Percentiles rank a stretch among this genome's conserved stretches.
phyloP scores from a whole-genome alignment of 2,797 vertebrate genomes.

The Nyctalus aviator region DNA sequence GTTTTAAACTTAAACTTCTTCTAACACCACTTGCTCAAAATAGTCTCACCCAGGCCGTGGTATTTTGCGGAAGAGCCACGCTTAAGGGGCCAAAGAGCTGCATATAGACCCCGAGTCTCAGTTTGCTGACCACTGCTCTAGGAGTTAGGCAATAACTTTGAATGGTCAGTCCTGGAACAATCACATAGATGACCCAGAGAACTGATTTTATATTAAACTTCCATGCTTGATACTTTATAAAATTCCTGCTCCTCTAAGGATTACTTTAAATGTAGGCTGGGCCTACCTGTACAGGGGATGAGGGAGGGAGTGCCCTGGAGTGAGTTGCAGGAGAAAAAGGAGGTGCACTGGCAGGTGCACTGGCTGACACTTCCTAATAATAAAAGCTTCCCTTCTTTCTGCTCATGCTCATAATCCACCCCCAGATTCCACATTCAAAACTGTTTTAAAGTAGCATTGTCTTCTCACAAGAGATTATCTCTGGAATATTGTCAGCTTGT shows the following conservation, averaged over 20 bases:
- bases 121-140: no score
- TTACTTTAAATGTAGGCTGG: neutral
- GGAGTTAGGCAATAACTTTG: neutral
- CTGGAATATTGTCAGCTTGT: neutral
- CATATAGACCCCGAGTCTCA: no score
- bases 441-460: neutral
- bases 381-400: neutral
- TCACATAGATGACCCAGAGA: neutral
- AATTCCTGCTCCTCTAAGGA: neutral
- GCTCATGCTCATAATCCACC: neutral
- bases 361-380: neutral
- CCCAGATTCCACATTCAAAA: neutral
- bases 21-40: no score
- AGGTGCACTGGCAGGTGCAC: no score
- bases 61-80: no score
- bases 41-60: no score
- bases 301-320: neutral
- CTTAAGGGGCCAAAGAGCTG: no score
- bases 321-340: neutral
- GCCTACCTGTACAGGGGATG: neutral
- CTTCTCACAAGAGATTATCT: neutral
- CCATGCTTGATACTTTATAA: neutral
- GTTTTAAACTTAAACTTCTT: no score
- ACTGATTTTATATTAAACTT: neutral
- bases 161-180: neutral